A percentile compares a stretch with the other conserved stretches of the same genome.
Evolutionary conservation across 2,797 vertebrate species (phyloP).

Genomic region (Pogoniulus pusillus): DNA sequence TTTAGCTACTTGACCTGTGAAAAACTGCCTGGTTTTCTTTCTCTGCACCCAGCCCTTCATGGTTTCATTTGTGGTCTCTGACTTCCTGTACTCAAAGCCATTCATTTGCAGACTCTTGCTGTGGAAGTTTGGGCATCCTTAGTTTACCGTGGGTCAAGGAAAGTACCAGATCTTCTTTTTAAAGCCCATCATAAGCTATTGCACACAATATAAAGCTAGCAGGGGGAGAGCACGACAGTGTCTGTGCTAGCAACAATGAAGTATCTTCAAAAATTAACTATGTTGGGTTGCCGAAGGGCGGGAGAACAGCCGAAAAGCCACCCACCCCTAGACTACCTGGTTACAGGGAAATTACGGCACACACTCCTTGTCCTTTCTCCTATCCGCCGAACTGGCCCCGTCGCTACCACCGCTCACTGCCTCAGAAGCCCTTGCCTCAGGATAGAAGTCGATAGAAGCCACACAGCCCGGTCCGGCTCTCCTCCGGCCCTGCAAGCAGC

Average conservation of each 20-base stretch:
- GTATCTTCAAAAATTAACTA: not conserved
- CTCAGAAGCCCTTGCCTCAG: fast-evolving
- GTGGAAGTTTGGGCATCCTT: fast-evolving
- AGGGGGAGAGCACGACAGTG: fast-evolving
- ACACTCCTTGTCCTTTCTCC: too few relatives aligned
- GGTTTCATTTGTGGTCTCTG: not conserved
- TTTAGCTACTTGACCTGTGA: not conserved
- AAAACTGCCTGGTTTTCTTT: not conserved
- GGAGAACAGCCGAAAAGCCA: fast-evolving
- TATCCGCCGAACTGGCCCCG: not conserved
- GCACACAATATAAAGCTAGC: fast-evolving
- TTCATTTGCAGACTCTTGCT: not conserved
- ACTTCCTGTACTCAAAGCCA: not conserved
- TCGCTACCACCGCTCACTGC: too few relatives aligned
- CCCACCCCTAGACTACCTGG: not conserved
- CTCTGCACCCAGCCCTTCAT: not conserved
- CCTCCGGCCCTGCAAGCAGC: too few relatives aligned
- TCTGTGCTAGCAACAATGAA: too few relatives aligned
- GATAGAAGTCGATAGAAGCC: fast-evolving
- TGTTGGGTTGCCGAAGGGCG: too few relatives aligned
- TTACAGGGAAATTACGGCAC: not conserved
- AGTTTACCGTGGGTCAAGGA: not conserved
- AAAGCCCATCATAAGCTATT: not conserved
- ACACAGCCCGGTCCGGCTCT: fast-evolving
- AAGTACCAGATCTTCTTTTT: not conserved